Evolutionary conservation across 1,140 invertebrate species (phyloP).

Genomic region (Ceratitis capitata): DNA sequence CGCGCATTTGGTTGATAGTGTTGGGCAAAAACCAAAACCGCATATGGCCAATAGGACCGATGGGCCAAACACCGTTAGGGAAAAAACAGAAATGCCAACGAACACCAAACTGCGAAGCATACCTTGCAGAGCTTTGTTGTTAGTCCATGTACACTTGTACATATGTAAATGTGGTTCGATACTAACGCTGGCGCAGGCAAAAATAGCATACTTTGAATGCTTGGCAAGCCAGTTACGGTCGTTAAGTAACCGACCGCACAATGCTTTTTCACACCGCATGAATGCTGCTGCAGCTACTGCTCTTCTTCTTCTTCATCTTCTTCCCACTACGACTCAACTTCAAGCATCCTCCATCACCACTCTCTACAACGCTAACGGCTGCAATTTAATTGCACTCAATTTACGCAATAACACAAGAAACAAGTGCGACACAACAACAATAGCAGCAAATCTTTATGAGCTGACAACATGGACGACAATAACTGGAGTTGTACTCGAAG

Average conservation of each 20-base stretch:
- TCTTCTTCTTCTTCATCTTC: no score
- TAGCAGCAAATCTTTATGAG: slow-evolving; percentile 20
- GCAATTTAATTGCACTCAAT: slow-evolving; percentile 37
- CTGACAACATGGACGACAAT: slow-evolving; percentile 14
- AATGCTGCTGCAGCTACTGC: no score
- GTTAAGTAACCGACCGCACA: slow-evolving; percentile 20
- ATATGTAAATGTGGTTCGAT: neutral
- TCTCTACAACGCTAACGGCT: neutral
- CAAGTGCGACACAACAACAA: neutral
- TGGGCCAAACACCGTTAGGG: neutral
- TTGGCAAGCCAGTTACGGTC: neutral
- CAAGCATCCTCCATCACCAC: neutral
- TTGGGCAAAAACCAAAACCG: neutral
- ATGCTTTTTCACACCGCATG: slow-evolving; percentile 13
- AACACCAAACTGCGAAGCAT: neutral
- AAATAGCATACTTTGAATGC: slow-evolving; percentile 14
- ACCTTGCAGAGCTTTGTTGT: neutral
- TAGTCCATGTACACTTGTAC: neutral
- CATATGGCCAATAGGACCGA: neutral
- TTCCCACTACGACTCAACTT: neutral
- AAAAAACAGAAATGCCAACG: neutral
- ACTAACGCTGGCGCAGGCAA: neutral
- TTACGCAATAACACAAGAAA: slow-evolving; percentile 22
- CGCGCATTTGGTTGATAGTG: neutral
- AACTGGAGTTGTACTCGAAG: neutral